Evolutionary conservation across 2,888 invertebrate genomes (phyloP).

Genomic region (Gibbula magus): DNA sequence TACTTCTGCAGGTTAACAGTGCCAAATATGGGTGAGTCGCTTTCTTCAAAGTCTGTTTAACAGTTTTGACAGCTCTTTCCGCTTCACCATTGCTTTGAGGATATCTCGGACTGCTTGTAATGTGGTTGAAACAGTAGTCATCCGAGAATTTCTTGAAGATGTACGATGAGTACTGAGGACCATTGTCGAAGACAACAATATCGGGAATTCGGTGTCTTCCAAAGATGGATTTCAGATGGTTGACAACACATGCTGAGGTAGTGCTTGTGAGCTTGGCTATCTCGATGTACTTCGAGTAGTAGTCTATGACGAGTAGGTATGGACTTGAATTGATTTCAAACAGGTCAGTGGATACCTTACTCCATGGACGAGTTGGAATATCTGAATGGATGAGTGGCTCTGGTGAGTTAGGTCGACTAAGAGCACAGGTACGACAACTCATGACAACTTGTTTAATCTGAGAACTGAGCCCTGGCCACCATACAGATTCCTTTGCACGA

Average conservation of each 20-base stretch:
- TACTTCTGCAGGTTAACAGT: neutral
- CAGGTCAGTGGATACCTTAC: neutral
- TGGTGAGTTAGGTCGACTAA: neutral
- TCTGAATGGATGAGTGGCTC: neutral
- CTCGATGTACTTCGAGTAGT: neutral
- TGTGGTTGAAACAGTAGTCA: neutral
- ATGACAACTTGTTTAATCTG: neutral
- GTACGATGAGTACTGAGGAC: neutral
- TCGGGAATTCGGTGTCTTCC: neutral
- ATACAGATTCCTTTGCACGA: neutral
- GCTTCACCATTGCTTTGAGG: neutral
- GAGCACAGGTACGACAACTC: neutral
- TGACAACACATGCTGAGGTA: neutral
- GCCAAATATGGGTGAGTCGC: too few relatives aligned
- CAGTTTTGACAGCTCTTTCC: neutral
- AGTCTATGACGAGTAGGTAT: neutral
- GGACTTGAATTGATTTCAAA: neutral
- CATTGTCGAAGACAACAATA: neutral
- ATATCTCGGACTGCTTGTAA: neutral
- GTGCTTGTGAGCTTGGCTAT: neutral
- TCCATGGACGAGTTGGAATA: neutral
- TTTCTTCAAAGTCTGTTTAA: neutral
- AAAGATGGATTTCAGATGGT: neutral
- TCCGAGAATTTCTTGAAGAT: neutral
- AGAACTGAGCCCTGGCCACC: neutral